Conservation (phyloP, 2,888 invertebrate genomes). For the Drosophila cognata region DNA sequence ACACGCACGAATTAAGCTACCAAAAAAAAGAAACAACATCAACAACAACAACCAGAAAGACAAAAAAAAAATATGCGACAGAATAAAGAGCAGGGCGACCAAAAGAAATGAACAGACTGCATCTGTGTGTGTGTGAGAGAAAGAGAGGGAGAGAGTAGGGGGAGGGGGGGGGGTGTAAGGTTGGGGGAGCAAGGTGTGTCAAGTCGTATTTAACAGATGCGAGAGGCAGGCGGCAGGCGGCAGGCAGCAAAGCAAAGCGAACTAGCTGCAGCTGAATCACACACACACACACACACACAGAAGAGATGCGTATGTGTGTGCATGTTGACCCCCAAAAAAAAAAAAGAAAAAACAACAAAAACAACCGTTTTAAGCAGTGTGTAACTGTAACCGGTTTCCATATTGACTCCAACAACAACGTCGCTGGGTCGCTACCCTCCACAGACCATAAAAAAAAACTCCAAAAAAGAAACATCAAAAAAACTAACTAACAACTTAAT, state of each 20-base stretch:
- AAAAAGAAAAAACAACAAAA: constrained; percentile 1
- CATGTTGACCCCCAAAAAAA: constrained; percentile 59
- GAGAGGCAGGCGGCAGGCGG: constrained; percentile 6
- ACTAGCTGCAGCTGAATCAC: constrained; percentile 18
- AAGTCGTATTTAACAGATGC: constrained; percentile 21
- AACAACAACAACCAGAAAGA: constrained; percentile 15
- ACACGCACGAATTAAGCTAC: constrained; percentile 57
- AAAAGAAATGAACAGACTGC: constrained; percentile 19
- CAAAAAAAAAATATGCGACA: constrained; percentile 63
- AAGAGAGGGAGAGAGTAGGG: background rate
- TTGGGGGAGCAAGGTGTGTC: constrained; percentile 21
- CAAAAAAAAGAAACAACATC: constrained; percentile 28
- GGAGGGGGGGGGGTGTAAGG: background rate
- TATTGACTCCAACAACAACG: constrained; percentile 30
- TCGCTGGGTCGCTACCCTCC: constrained; percentile 58
- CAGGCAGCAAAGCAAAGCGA: constrained; percentile 13
- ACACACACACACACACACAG: constrained; percentile 14
- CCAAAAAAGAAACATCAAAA: constrained; percentile 5
- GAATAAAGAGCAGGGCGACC: constrained; percentile 41
- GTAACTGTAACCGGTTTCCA: constrained; percentile 74
- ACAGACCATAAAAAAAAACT: constrained; percentile 12
- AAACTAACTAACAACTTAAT: constrained; percentile 21
- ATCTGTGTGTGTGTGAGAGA: constrained; percentile 1
- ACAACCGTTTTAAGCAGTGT: constrained; percentile 38
- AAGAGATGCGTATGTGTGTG: background rate